Conservation (phyloP, 1,140 invertebrate species). For the Drosophila grimshawi region DNA sequence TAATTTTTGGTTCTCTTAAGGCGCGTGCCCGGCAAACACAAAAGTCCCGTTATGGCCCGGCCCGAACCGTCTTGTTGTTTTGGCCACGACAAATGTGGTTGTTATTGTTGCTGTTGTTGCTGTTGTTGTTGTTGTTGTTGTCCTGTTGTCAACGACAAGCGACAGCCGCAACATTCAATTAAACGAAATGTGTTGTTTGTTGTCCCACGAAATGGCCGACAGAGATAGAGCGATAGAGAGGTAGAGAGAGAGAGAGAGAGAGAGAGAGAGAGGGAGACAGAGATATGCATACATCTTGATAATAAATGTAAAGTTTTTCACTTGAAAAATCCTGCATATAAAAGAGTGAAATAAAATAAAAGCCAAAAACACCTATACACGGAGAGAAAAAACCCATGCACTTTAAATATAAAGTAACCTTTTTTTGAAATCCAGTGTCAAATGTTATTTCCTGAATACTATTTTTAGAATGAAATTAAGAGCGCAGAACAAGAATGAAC, state of each 20-base stretch:
- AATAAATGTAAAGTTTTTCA: conserved; percentile 79
- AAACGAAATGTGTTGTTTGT: conserved; percentile 82
- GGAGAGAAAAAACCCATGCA: neutral
- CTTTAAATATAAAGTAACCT: no score
- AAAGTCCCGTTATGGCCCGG: conserved; percentile 12
- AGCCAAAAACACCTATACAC: conserved; percentile 39
- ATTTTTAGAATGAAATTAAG: no score
- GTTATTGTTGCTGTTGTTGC: conserved; percentile 5
- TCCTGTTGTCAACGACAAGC: conserved; percentile 29
- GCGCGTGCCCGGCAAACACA: conserved; percentile 54
- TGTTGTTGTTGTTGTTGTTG: conserved; percentile 20
- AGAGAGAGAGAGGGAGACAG: neutral
- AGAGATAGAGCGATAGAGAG: neutral
- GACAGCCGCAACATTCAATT: conserved; percentile 80
- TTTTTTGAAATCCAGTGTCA: no score
- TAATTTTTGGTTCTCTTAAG: conserved; percentile 65
- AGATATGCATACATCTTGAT: conserved; percentile 36
- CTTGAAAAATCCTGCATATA: conserved; percentile 61
- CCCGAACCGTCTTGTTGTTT: neutral
- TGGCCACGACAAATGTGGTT: conserved; percentile 7
- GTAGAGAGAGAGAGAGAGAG: neutral
- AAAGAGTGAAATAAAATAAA: conserved; percentile 63
- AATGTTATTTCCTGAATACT: no score
- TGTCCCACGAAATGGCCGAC: conserved; percentile 55
- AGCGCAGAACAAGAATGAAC: no score